phyloP scores from a whole-genome alignment of 2,888 invertebrate species.

The Abrostola tripartita region DNA sequence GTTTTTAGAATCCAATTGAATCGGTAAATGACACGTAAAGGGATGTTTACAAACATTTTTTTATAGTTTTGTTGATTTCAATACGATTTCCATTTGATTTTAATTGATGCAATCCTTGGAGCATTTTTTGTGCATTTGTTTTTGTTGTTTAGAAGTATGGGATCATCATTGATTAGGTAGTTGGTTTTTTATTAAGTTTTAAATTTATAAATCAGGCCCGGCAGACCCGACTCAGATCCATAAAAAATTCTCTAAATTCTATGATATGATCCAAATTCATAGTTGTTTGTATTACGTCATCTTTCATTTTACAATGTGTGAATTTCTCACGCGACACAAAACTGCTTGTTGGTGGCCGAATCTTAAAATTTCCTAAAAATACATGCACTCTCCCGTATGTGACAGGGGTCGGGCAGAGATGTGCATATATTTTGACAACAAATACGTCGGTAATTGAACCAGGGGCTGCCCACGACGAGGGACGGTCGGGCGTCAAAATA shows the following conservation, averaged over 20 bases:
- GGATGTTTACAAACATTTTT: conserved; percentile 70
- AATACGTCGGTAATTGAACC: conserved; percentile 76
- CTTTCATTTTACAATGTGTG: neutral
- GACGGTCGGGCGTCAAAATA: conserved; percentile 39
- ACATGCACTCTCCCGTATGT: conserved; percentile 37
- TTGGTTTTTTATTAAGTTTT: neutral
- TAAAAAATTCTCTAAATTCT: too few relatives aligned
- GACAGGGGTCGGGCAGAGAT: conserved; percentile 58
- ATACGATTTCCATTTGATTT: conserved; percentile 34
- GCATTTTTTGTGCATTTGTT: neutral
- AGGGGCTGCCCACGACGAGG: conserved; percentile 58
- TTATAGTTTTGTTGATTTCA: conserved; percentile 41
- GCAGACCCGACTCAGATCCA: too few relatives aligned
- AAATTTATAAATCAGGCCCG: too few relatives aligned
- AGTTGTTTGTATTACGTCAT: neutral
- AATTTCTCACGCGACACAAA: neutral
- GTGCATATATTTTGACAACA: conserved; percentile 79
- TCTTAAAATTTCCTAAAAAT: conserved; percentile 44
- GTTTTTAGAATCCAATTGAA: conserved; percentile 61
- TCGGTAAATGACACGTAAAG: conserved; percentile 75
- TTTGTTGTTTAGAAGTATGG: neutral
- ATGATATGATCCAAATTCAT: too few relatives aligned
- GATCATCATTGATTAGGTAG: neutral
- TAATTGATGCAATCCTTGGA: conserved; percentile 20
- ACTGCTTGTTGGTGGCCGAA: neutral